Evolutionary conservation across 2,797 vertebrate species (phyloP).

Genomic region (Pangasius mekongensis): DNA sequence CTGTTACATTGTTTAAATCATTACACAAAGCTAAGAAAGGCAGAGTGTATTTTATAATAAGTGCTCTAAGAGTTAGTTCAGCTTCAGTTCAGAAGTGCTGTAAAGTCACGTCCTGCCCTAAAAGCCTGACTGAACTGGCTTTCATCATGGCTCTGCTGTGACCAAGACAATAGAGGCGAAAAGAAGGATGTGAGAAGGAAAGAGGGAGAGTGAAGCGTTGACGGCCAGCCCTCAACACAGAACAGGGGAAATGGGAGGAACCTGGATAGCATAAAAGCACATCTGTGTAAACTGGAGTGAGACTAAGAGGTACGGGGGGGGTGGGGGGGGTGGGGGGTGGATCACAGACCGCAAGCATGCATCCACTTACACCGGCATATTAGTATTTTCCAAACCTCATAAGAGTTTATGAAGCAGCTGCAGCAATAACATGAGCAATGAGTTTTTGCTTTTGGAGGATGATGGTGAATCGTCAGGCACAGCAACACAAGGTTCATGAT

Average conservation of each 20-base stretch:
- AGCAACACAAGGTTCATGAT: background rate
- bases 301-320: background rate
- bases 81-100: slow-evolving; percentile 18
- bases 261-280: background rate
- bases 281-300: slow-evolving; percentile 30
- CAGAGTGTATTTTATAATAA: background rate
- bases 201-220: background rate
- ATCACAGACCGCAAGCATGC: slow-evolving; percentile 5
- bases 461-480: background rate
- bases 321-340: too few species aligned
- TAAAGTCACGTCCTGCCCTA: slow-evolving; percentile 50
- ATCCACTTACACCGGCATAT: background rate
- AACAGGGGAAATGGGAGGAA: background rate
- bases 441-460: background rate
- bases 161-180: slow-evolving; percentile 11
- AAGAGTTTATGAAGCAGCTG: slow-evolving; percentile 12
- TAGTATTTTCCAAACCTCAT: slow-evolving; percentile 21
- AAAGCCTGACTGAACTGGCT: slow-evolving; percentile 21
- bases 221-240: background rate
- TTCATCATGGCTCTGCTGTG: slow-evolving; percentile 38
- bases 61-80: background rate
- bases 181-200: background rate
- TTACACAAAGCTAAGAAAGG: background rate
- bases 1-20: background rate
- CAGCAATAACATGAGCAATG: slow-evolving; percentile 11